These are phyloP conservation scores for Bubalus kerabau DNA, from an alignment of 2,113 vertebrate species.

Conservation along the genomic window DNA sequence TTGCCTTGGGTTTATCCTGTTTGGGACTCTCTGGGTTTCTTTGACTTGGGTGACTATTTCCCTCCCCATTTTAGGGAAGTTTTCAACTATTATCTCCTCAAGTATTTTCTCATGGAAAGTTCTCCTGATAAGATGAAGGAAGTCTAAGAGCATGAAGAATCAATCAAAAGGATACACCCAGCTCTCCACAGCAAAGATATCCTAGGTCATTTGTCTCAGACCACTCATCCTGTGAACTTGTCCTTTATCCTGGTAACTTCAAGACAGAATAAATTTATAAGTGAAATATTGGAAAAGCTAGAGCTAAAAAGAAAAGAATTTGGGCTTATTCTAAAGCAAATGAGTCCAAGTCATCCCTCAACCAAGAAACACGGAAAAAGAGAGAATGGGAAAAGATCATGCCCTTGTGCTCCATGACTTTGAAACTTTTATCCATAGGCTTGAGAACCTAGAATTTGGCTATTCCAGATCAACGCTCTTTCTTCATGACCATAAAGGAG, in stretches of 20 bases:
- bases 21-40: background rate
- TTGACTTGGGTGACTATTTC: background rate
- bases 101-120: background rate
- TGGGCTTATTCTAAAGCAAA: background rate
- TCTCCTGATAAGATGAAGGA: background rate
- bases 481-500: background rate
- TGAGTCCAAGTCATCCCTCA: background rate
- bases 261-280: background rate
- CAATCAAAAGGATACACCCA: background rate
- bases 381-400: background rate
- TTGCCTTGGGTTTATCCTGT: background rate
- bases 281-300: background rate
- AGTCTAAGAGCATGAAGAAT: background rate
- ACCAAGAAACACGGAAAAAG: background rate
- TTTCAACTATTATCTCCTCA: background rate
- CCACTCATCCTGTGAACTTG: background rate
- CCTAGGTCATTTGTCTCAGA: background rate
- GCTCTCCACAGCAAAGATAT: background rate
- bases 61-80: background rate
- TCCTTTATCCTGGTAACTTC: background rate
- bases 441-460: background rate
- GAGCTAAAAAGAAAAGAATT: background rate
- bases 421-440: background rate
- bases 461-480: background rate
- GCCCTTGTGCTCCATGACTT: background rate